Evolutionary conservation across 2,113 vertebrate species (phyloP), one percentile per base, ranked within the genome.

Genomic region (Upupa epops): DNA sequence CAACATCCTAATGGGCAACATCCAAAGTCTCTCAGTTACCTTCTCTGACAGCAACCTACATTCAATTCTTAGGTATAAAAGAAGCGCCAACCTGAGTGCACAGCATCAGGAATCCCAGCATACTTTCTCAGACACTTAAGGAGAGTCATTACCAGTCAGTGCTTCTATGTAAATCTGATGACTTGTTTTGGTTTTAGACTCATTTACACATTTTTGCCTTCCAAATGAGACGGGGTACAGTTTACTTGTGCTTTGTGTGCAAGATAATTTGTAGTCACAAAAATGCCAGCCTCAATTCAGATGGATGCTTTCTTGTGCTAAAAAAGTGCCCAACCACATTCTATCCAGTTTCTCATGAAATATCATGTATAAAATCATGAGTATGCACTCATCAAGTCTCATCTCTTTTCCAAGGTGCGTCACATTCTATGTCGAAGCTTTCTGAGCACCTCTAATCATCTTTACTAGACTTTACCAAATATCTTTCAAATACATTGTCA

Each of bases 401-500:
- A 76, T 3, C 14, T 6, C 40, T 83, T 46, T 69, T 76, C 31
- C 64, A 91, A 46, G 55, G 29, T 17, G 75, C 40, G 54, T 42
- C 54, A 72, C 6, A 40, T 36, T 42, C 29, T 22, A 51, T 61
- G 52, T 20, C 17, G 34, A 93, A 74, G 20, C 29, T 25, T 83
- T 88, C 68, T 92, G 42, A 90, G 79, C 42, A 36, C 6, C n/a
- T 40, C 21, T 36, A 16, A 60, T 18, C 9, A 64, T 9, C 19
- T 17, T 51, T 36, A 61, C 15, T 15, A 61, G 22, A 8, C 11
- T 66, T 70, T 52, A 55, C 22, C 4, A 42, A 42, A 0, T 22
- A 42, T 16, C 25, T 77, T 83, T 63, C 11, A 70, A 11, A 36
- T 21, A 25, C 0, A 49, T 17, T 0, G 0, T 34, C 31, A 86